A percentile compares a stretch with the other conserved stretches of the same genome.
These are phyloP conservation scores for Zoanthus sansibaricus DNA, from an alignment of 92 coral and sea anemone species.

Conservation along the genomic window DNA sequence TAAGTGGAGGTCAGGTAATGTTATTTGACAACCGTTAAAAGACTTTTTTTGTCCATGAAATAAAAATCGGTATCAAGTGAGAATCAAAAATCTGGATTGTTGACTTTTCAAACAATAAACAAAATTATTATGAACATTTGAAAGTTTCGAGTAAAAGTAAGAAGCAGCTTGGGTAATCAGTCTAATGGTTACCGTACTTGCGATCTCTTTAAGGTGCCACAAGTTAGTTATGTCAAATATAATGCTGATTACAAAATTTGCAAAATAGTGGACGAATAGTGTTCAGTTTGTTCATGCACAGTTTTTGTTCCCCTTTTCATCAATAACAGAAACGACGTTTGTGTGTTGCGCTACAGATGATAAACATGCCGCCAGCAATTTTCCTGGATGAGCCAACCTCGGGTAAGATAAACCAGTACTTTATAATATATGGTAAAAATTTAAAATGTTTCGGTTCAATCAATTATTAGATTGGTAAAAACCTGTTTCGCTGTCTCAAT, in stretches of 20 bases:
- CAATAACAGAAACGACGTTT: constrained; percentile 65
- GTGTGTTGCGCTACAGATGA: constrained; percentile 70
- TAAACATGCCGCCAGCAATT: constrained; percentile 73
- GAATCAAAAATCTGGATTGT: too few species aligned
- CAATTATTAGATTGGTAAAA: not conserved
- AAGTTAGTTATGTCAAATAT: too few species aligned
- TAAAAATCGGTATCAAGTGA: too few species aligned
- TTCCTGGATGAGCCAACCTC: constrained; percentile 78
- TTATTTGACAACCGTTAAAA: too few species aligned
- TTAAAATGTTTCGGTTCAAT: not conserved
- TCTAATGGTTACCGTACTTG: too few species aligned
- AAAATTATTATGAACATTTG: too few species aligned
- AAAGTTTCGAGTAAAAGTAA: too few species aligned
- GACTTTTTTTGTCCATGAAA: too few species aligned
- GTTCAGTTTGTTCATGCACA: not conserved
- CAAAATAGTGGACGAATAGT: not conserved
- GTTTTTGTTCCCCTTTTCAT: not conserved
- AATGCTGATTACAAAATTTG: not conserved
- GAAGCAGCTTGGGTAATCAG: too few species aligned
- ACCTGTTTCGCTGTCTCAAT: too few species aligned
- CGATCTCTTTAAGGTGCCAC: too few species aligned
- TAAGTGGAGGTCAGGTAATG: constrained; percentile 74
- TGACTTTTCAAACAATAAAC: too few species aligned
- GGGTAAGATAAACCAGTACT: constrained; percentile 29
- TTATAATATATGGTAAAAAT: not conserved